Evolutionary conservation across 2,888 invertebrate species (phyloP).

Genomic region (Caprella mutica): DNA sequence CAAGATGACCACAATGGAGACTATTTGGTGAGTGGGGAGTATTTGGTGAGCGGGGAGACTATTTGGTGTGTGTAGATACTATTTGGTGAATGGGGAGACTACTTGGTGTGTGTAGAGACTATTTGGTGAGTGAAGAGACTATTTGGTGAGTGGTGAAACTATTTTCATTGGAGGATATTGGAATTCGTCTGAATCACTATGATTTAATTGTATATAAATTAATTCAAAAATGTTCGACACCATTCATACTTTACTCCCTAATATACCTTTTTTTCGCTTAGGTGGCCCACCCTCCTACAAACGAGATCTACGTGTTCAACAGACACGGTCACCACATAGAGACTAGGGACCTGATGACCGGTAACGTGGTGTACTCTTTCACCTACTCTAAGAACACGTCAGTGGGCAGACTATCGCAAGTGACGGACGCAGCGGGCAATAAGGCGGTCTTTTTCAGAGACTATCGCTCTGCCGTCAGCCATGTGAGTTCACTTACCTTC

Average conservation of each 20-base stretch:
- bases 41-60: no score
- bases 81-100: no score
- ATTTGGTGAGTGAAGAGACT: no score
- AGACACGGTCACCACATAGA: conserved; percentile 91
- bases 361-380: conserved; percentile 86
- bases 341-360: conserved; percentile 86
- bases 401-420: conserved; percentile 41
- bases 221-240: not conserved
- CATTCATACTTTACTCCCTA: not conserved
- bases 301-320: conserved; percentile 87
- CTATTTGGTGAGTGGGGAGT: conserved; percentile 31
- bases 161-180: no score
- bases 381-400: conserved; percentile 85
- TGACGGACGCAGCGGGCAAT: conserved; percentile 86
- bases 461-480: conserved; percentile 79
- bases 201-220: no score
- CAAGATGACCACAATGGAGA: conserved; percentile 31
- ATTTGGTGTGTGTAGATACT: no score
- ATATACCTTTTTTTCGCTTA: conserved; percentile 38
- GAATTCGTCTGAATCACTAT: no score
- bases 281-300: conserved; percentile 83
- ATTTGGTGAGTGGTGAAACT: no score
- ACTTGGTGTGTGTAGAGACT: no score
- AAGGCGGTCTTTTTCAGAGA: conserved; percentile 83
- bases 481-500: conserved; percentile 43